Base-by-base conservation (phyloP, 1,140 invertebrate species). In the Pseudobourletiella spinata region DNA sequence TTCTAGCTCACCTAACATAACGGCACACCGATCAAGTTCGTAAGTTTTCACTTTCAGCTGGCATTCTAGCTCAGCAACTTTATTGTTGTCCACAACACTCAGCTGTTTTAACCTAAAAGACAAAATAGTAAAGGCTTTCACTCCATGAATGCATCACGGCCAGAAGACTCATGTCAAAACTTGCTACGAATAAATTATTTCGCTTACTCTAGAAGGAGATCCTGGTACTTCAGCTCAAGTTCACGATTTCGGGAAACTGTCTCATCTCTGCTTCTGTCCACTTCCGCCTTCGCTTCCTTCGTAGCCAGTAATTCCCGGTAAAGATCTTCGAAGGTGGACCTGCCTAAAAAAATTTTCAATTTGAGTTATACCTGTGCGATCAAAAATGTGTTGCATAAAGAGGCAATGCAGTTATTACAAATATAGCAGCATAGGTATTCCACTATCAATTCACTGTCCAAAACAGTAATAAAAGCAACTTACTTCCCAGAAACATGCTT, bases 21-120 rank as follows among this genome's bases (percentile, higher is more conserved):
- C 3, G 4, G 43, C 4, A 46, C 43, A 46, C 4, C 43, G 43
- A 18, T 46, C 43, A 16, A 46, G 24, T n/a, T 46, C 43, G 24
- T 46, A 46, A 46, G 43, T 46, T 46, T 46, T 46, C 3, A 46
- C 43, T 46, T 46, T 46, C 4, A 46, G n/a, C 24, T 46, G 43
- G 24, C 43, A 46, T 18, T 46, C 43, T 18, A 46, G 24, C n/a
- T 46, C 43, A 11, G 43, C 43, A 46, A 46, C 3, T 46, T 18
- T 6, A n/a, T 46, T 46, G 24, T 18, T 11, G 18, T 46, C 43
- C 6, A 22, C 4, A 46, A 46, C 43, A 46, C n/a, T 46, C n/a
- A 46, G n/a, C 24, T 46, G 43, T 18, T 46, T 46, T 22, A 46
- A 46, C 35, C 35, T 39, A 39, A 39, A 11, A 11, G 35, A 11